Conservation (phyloP, 2,888 invertebrate genomes). For the Pheosia gnoma region DNA sequence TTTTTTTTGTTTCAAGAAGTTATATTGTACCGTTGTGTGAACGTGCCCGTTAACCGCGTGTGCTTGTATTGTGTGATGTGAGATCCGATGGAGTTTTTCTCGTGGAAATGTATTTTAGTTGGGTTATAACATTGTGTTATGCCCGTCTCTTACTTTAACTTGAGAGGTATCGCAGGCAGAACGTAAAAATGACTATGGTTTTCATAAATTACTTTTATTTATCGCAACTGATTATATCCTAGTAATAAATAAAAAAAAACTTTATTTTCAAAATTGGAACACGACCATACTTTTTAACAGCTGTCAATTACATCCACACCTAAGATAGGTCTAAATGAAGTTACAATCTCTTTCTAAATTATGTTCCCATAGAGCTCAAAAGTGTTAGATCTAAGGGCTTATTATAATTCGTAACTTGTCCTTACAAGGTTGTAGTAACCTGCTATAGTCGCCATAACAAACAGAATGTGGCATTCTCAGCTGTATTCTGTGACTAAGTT, state of each 20-base stretch:
- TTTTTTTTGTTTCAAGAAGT: slow-evolving; percentile 35
- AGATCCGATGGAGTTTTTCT: slow-evolving; percentile 54
- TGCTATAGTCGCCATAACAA: background rate
- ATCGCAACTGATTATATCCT: too few species aligned
- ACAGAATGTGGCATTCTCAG: background rate
- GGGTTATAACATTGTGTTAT: background rate
- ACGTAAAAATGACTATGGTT: background rate
- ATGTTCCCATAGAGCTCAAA: background rate
- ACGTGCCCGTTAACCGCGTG: slow-evolving; percentile 63
- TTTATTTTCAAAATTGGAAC: background rate
- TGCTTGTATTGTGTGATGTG: slow-evolving; percentile 65
- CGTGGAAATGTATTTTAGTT: slow-evolving; percentile 45
- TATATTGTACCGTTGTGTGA: slow-evolving; percentile 56
- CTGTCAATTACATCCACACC: background rate
- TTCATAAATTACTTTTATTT: background rate
- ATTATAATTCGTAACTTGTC: slow-evolving; percentile 12
- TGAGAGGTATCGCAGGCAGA: slow-evolving; percentile 31
- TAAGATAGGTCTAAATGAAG: background rate
- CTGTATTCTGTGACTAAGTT: background rate
- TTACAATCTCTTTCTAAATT: background rate
- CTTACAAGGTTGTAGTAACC: slow-evolving; percentile 32
- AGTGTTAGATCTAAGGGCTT: background rate
- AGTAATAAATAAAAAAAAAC: background rate
- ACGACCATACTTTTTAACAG: background rate
- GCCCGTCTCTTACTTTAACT: slow-evolving; percentile 24